Evolutionary conservation across 2,797 vertebrate genomes (phyloP).

Genomic region (Ptychobarbus kaznakovi): DNA sequence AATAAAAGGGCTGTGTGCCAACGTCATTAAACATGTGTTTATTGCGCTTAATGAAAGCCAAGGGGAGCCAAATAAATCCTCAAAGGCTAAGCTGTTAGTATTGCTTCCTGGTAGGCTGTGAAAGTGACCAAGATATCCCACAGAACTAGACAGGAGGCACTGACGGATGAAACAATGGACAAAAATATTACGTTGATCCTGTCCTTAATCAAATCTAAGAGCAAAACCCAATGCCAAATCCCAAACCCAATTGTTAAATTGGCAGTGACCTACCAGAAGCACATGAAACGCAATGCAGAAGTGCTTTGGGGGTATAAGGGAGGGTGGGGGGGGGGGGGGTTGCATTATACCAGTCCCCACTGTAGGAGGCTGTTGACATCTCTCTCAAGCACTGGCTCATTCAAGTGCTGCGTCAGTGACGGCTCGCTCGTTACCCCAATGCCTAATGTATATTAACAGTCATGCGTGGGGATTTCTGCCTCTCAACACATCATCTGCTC

Average conservation of each 20-base stretch:
- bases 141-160: neutral
- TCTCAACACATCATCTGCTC: slow-evolving; percentile 54
- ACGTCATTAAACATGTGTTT: slow-evolving; percentile 59
- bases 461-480: slow-evolving; percentile 52
- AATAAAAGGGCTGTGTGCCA: slow-evolving; percentile 57
- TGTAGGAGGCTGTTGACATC: slow-evolving; percentile 49
- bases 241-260: slow-evolving; percentile 20
- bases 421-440: slow-evolving; percentile 54
- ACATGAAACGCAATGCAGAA: neutral
- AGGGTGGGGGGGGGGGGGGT: neutral
- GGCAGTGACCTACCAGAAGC: slow-evolving; percentile 14
- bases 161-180: neutral
- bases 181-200: slow-evolving; percentile 21
- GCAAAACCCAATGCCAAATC: slow-evolving; percentile 19
- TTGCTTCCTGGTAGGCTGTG: slow-evolving; percentile 38
- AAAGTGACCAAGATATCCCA: slow-evolving; percentile 47
- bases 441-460: slow-evolving; percentile 56
- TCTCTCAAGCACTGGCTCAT: slow-evolving; percentile 47
- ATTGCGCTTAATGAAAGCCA: slow-evolving; percentile 60
- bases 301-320: slow-evolving; percentile 7
- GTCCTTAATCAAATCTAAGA: slow-evolving; percentile 36
- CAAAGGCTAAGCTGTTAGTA: slow-evolving; percentile 53
- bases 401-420: slow-evolving; percentile 31
- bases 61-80: slow-evolving; percentile 60
- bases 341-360: slow-evolving; percentile 47